Base-by-base conservation (phyloP, 2,797 vertebrate genomes). In the Carapus acus region DNA sequence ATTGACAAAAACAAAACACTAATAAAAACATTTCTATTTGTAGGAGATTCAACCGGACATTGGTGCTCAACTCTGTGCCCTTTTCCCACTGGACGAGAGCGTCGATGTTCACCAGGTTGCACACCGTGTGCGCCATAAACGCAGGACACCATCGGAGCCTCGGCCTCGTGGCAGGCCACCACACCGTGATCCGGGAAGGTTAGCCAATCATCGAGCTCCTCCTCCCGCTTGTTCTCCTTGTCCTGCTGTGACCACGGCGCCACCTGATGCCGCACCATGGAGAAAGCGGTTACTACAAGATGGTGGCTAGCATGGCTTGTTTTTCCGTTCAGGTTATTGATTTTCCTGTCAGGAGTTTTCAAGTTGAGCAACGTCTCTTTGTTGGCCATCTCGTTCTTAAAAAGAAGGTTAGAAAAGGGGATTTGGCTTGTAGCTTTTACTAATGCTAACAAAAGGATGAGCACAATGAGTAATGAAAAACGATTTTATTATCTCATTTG, bases 171-270 rank as follows among this genome's bases (percentile, higher is more conserved):
- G 83, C 67, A 91, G 94, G 46, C 93, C 93, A 5, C 91, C 94
- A 8, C 92, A 92, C 70, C 90, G 96, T 71, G 94, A 98, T 76
- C 92, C 92, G 93, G 96, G 96, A 98, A 98, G 96, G 96, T 98
- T 98, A 98, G 96, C 94, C 75, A 82, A 94, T 92, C 90, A 71
- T 52, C 80, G 73, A 83, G 78, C 78, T 78, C 71, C 76, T 77
- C 58, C 67, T 69, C 73, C 79, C 14, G 67, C 73, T 76, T 68
- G 73, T 70, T 67, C 76, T 63, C 59, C 71, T 73, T 54, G 65
- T 76, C 33, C 71, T 58, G 55, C 72, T 48, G 63, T 57, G 4
- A 69, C 77, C 67, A 63, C 14, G 48, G 74, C 43, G 38, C 77
- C 77, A 48, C 61, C 80, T 51, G 69, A 74, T 58, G 71, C 71